phyloP scores from a whole-genome alignment of 2,113 vertebrate genomes.

The Pagrus major region DNA sequence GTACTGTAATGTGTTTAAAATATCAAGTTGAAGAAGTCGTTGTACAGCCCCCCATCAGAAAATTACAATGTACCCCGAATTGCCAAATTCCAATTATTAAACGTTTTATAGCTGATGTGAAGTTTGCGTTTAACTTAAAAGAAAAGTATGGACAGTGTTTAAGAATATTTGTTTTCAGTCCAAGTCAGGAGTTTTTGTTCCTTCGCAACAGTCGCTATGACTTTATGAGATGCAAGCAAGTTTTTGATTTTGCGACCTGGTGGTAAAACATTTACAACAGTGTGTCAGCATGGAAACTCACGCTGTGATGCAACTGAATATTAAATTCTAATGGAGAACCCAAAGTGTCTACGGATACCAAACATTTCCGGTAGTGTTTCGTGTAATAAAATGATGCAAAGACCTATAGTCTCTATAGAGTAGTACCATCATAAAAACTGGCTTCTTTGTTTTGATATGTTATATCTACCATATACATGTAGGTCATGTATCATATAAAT shows the following conservation, averaged over 20 bases:
- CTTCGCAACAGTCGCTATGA: background rate
- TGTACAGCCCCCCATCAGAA: no score
- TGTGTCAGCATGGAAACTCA: background rate
- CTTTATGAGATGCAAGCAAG: background rate
- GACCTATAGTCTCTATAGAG: no score
- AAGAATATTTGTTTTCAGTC: background rate
- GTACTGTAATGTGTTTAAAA: no score
- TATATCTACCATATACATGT: background rate
- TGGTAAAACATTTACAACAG: background rate
- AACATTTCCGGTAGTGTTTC: no score
- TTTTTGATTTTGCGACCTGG: background rate
- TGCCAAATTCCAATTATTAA: background rate
- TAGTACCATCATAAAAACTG: background rate
- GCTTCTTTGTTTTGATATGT: background rate
- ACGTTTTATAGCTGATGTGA: background rate
- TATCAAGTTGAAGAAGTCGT: no score
- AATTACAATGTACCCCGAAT: background rate
- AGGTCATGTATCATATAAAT: background rate
- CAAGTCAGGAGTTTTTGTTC: background rate
- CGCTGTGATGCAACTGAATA: background rate
- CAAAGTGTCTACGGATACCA: background rate
- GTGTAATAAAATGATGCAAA: background rate
- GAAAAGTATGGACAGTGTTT: background rate
- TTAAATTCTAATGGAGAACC: background rate
- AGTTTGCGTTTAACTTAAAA: background rate